phyloP scores from a whole-genome alignment of 2,113 vertebrate genomes.

The Lanius ludovicianus region DNA sequence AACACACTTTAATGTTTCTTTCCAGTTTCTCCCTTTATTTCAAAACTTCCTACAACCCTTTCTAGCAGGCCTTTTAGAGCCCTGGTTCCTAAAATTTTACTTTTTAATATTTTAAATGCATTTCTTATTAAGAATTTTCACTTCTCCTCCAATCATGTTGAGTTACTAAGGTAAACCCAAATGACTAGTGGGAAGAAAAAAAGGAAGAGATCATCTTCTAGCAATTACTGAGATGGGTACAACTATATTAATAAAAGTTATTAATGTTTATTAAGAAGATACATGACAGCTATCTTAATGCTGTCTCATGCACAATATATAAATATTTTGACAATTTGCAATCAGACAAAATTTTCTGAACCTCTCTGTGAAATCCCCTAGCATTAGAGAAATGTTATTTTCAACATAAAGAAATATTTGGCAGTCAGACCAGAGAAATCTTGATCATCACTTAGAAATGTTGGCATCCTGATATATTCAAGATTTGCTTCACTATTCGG shows the following conservation, averaged over 20 bases:
- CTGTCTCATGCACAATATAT: neutral
- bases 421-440: neutral
- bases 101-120: neutral
- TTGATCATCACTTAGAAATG: neutral
- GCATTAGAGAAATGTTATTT: neutral
- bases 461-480: neutral
- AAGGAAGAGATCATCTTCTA: neutral
- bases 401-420: neutral
- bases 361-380: neutral
- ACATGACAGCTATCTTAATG: neutral
- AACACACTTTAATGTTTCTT: neutral
- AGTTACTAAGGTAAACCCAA: neutral
- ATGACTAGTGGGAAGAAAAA: neutral
- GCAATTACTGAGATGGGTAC: neutral
- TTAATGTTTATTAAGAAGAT: neutral
- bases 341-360: neutral
- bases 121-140: neutral
- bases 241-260: neutral
- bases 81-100: neutral
- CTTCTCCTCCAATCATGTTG: neutral
- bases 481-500: neutral
- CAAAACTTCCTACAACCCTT: neutral
- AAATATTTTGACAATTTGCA: neutral
- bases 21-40: neutral
- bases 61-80: neutral